These are phyloP conservation scores for Sarcophilus harrisii DNA, from an alignment of 2,797 vertebrate genomes.

Conservation along the genomic window DNA sequence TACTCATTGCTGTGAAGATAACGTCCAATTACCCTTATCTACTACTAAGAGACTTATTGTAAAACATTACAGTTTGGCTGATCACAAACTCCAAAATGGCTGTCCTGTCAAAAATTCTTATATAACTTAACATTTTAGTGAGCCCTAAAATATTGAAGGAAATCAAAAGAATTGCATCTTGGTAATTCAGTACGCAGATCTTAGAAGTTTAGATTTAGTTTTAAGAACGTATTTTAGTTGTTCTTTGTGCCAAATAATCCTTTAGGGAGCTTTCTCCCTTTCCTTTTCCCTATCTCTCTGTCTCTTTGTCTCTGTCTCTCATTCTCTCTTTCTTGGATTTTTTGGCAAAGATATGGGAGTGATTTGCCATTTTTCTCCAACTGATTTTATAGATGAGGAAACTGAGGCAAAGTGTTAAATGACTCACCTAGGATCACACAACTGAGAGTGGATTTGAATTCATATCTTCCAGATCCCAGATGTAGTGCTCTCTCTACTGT, in stretches of 20 bases:
- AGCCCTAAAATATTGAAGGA: conserved; percentile 13
- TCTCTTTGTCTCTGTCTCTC: neutral
- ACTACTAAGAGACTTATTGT: neutral
- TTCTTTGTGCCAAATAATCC: neutral
- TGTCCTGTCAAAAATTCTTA: conserved; percentile 19
- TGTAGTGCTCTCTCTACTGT: neutral
- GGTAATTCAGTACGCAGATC: neutral
- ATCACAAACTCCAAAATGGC: conserved; percentile 3
- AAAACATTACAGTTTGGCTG: neutral
- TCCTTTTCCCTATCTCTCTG: neutral
- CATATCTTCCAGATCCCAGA: neutral
- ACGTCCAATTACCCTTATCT: conserved; percentile 41
- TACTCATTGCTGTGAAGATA: conserved; percentile 7
- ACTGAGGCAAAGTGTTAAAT: neutral
- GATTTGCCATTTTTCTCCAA: neutral
- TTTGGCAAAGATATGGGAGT: neutral
- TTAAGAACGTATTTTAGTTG: neutral
- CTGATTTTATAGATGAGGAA: neutral
- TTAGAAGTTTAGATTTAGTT: neutral
- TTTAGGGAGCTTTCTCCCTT: neutral
- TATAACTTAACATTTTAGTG: neutral
- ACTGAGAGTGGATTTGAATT: neutral
- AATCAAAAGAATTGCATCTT: conserved; percentile 3
- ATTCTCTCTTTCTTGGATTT: neutral
- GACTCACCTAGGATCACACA: neutral